Evolutionary conservation across 2,797 vertebrate species (phyloP).

Genomic region (Mus spretus): DNA sequence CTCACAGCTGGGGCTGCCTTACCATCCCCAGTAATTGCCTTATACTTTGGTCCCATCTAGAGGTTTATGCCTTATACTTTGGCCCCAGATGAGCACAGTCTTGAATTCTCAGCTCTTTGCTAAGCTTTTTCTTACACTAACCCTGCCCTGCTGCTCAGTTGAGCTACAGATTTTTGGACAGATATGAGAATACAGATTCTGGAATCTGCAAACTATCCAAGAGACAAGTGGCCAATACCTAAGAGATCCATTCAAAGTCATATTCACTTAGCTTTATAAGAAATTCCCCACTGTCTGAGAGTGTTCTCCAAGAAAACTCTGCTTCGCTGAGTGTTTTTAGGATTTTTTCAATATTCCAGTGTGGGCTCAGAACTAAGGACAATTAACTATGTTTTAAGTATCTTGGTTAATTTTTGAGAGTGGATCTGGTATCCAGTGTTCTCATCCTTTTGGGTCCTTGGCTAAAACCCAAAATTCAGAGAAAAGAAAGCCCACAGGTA

Average conservation of each 20-base stretch:
- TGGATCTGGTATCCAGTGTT: background rate
- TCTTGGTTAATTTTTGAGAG: background rate
- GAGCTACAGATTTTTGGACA: background rate
- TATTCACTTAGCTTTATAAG: background rate
- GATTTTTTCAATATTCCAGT: background rate
- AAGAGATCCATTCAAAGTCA: background rate
- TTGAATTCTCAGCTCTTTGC: background rate
- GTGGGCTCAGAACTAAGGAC: background rate
- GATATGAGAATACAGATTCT: background rate
- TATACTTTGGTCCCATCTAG: too few relatives aligned
- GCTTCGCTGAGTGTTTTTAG: background rate
- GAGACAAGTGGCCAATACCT: background rate
- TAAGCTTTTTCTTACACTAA: background rate
- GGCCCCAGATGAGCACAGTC: background rate
- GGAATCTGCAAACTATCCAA: background rate
- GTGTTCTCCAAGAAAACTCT: background rate
- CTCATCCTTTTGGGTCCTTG: background rate
- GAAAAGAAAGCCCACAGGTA: background rate
- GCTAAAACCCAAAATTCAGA: conserved; percentile 32
- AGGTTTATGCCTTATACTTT: background rate
- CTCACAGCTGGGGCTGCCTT: too few relatives aligned
- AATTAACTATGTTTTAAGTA: background rate
- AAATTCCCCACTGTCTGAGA: background rate
- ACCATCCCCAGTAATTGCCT: too few relatives aligned
- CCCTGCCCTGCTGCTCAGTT: background rate